These are phyloP conservation scores for Siderastrea siderea DNA, from an alignment of 92 coral and sea anemone genomes.

Conservation along the genomic window DNA sequence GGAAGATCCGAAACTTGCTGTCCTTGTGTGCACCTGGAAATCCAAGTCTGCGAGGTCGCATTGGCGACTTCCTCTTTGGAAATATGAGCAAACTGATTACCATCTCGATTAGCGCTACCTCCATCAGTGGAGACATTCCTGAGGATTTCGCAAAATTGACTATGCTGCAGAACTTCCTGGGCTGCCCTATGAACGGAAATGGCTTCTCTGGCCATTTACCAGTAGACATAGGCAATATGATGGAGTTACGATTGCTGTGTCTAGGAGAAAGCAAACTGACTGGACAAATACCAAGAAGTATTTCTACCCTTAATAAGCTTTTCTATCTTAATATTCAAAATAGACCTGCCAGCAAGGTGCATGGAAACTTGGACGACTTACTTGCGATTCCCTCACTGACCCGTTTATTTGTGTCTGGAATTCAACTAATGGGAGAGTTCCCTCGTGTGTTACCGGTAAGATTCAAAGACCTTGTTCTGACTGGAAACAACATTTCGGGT, in stretches of 20 bases:
- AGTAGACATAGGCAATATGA: constrained; percentile 66
- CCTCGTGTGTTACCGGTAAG: constrained; percentile 41
- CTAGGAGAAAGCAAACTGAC: constrained; percentile 64
- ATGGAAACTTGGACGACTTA: constrained; percentile 49
- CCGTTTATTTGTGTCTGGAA: constrained; percentile 51
- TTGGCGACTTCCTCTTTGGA: constrained; percentile 50
- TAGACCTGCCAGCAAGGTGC: constrained; percentile 43
- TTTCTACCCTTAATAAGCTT: constrained; percentile 41
- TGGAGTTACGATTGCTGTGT: constrained; percentile 45
- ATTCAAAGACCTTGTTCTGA: constrained; percentile 13
- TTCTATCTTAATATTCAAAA: constrained; percentile 52
- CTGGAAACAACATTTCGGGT: constrained; percentile 70
- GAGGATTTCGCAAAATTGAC: constrained; percentile 28
- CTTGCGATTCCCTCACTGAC: constrained; percentile 45
- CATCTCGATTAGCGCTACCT: constrained; percentile 17
- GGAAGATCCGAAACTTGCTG: constrained; percentile 70
- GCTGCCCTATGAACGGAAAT: constrained; percentile 43
- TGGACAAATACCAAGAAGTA: constrained; percentile 69
- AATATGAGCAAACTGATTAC: constrained; percentile 64
- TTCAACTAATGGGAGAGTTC: constrained; percentile 51
- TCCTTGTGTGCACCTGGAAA: constrained; percentile 62
- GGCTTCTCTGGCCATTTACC: constrained; percentile 70
- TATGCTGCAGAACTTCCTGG: constrained; percentile 51
- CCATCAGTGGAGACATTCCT: constrained; percentile 51
- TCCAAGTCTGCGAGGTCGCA: constrained; percentile 40